Conservation (phyloP, 2,113 vertebrate genomes). For the Notarius quadriscutis region DNA sequence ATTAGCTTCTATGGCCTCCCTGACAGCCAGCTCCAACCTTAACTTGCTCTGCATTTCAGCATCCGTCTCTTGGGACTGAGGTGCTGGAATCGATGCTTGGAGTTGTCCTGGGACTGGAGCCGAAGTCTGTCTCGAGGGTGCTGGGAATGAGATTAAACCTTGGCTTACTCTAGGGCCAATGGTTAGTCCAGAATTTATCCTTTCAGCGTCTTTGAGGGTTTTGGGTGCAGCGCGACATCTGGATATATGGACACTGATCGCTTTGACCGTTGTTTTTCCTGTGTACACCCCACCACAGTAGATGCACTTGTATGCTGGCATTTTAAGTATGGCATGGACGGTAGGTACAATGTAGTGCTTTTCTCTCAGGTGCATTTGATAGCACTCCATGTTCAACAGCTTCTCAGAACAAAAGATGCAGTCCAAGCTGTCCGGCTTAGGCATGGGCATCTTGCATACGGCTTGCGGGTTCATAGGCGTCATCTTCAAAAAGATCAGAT, state of each 20-base stretch:
- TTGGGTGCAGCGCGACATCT: conserved; percentile 89
- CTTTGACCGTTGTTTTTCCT: conserved; percentile 88
- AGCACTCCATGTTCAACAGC: conserved; percentile 73
- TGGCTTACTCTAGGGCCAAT: conserved; percentile 32
- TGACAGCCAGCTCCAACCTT: conserved; percentile 69
- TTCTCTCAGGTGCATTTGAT: conserved; percentile 86
- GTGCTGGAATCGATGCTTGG: conserved; percentile 16
- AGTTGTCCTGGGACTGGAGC: conserved; percentile 49
- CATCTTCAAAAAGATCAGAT: conserved; percentile 85
- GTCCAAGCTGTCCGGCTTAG: conserved; percentile 68
- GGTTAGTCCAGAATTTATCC: conserved; percentile 30
- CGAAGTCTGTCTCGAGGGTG: conserved; percentile 20
- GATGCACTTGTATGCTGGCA: conserved; percentile 93
- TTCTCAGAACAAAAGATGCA: conserved; percentile 89
- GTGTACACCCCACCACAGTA: conserved; percentile 97
- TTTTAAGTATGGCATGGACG: conserved; percentile 88
- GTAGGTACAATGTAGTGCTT: conserved; percentile 92
- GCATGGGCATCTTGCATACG: conserved; percentile 57
- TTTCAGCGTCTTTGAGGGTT: conserved; percentile 64
- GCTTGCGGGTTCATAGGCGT: conserved; percentile 70
- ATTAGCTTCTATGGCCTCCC: conserved; percentile 70
- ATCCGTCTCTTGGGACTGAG: background rate
- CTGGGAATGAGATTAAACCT: conserved; percentile 23
- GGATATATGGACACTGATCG: conserved; percentile 88
- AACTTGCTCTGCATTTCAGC: conserved; percentile 66